A percentile compares a stretch with the other conserved stretches of the same genome.
These are phyloP conservation scores for Oophaga sylvatica DNA, from an alignment of 2,797 vertebrate genomes.

Conservation along the genomic window DNA sequence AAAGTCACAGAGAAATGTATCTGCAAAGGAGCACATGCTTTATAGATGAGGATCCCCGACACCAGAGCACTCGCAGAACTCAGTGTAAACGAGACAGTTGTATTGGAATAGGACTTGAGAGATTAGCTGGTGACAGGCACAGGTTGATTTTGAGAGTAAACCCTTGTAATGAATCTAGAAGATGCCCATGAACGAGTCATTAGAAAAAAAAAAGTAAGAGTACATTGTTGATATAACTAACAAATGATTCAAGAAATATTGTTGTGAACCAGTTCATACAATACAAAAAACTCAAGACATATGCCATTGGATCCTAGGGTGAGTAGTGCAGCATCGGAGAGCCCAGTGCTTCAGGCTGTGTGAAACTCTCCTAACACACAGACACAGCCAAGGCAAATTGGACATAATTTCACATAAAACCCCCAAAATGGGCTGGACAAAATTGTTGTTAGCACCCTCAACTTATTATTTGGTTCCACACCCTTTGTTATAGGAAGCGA, in stretches of 20 bases:
- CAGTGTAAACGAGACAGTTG: slow-evolving; percentile 25
- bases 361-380: too few species aligned
- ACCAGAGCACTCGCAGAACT: slow-evolving; percentile 23
- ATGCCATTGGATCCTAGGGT: too few species aligned
- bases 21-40: slow-evolving; percentile 16
- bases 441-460: too few species aligned
- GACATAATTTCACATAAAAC: too few species aligned
- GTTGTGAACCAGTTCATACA: not conserved
- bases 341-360: too few species aligned
- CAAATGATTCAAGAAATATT: not conserved
- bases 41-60: slow-evolving; percentile 43
- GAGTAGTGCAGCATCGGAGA: too few species aligned
- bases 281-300: too few species aligned
- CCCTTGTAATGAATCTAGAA: not conserved
- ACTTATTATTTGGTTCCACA: too few species aligned
- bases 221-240: not conserved
- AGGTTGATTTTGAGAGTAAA: slow-evolving; percentile 1
- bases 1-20: not conserved
- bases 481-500: too few species aligned
- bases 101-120: not conserved
- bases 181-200: not conserved
- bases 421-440: too few species aligned
- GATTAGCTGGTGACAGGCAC: slow-evolving; percentile 24
- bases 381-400: too few species aligned
- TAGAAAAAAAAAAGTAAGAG: not conserved